Evolutionary conservation across 2,888 invertebrate species (phyloP).

Genomic region (Tuta absoluta): DNA sequence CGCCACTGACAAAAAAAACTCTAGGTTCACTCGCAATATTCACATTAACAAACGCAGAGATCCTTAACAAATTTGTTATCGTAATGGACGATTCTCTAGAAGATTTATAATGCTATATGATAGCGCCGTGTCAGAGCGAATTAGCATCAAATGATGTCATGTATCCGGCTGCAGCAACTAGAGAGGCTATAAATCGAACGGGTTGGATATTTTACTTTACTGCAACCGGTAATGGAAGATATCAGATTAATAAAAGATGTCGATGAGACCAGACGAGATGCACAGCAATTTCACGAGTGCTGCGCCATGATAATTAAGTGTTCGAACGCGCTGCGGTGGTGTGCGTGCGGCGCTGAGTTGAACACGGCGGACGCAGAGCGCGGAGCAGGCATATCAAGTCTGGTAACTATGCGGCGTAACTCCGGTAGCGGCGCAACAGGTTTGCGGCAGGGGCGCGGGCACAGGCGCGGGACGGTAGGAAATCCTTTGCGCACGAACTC

Average conservation of each 20-base stretch:
- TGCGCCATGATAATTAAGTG: conserved; percentile 74
- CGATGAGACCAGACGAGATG: conserved; percentile 69
- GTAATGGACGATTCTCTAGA: conserved; percentile 53
- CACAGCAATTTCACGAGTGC: conserved; percentile 73
- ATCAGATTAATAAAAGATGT: conserved; percentile 73
- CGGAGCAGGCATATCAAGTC: conserved; percentile 75
- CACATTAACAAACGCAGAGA: conserved; percentile 26
- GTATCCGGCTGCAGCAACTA: conserved; percentile 68
- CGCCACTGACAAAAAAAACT: background rate
- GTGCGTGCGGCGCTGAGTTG: conserved; percentile 51
- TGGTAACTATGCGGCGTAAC: conserved; percentile 82
- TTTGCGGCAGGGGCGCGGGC: conserved; percentile 72
- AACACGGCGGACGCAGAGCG: conserved; percentile 45
- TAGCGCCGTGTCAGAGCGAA: conserved; percentile 59
- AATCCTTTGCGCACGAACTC: conserved; percentile 74
- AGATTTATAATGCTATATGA: conserved; percentile 63
- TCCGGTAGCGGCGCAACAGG: conserved; percentile 81
- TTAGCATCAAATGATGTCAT: conserved; percentile 75
- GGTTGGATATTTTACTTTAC: conserved; percentile 64
- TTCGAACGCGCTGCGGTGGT: conserved; percentile 62
- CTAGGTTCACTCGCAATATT: background rate
- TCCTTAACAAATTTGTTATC: conserved; percentile 42
- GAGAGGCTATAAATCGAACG: conserved; percentile 67
- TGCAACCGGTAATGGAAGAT: conserved; percentile 72
- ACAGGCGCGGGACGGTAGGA: conserved; percentile 73